Percentiles rank a stretch among this genome's conserved stretches.
Evolutionary conservation across 2,113 vertebrate species (phyloP).

Genomic region (Empidonax alnorum): DNA sequence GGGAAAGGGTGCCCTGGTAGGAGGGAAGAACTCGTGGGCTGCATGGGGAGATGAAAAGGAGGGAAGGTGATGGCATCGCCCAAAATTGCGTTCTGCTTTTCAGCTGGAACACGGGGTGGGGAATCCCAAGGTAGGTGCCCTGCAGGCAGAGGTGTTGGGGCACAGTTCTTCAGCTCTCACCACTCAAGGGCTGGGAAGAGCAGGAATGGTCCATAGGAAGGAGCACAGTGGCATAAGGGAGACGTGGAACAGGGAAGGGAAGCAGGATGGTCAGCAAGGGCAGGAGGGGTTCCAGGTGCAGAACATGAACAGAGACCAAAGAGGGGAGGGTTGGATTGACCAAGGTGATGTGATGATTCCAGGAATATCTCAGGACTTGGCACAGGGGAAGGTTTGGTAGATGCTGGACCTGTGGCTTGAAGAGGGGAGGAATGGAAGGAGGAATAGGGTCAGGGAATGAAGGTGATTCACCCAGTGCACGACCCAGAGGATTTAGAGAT

Average conservation of each 20-base stretch:
- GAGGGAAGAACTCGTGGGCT: not conserved
- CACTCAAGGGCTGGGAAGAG: not conserved
- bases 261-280: not conserved
- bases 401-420: not conserved
- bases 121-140: not conserved
- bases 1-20: not conserved
- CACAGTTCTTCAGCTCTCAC: not conserved
- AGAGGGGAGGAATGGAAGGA: not conserved
- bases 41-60: not conserved
- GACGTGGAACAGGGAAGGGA: not conserved
- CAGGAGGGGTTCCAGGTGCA: not conserved
- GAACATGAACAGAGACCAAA: not conserved
- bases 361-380: not conserved
- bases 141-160: not conserved
- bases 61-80: not conserved
- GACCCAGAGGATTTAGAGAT: not conserved
- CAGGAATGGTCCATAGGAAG: not conserved
- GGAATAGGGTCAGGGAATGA: not conserved
- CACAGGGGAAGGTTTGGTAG: not conserved
- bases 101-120: rapidly evolving
- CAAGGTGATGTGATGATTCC: not conserved
- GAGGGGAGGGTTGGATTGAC: not conserved
- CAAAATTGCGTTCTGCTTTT: not conserved
- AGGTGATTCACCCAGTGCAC: not conserved
- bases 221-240: not conserved